These are phyloP conservation scores for Protomyctophum bolini DNA, from an alignment of 2,113 vertebrate species.

Conservation along the genomic window DNA sequence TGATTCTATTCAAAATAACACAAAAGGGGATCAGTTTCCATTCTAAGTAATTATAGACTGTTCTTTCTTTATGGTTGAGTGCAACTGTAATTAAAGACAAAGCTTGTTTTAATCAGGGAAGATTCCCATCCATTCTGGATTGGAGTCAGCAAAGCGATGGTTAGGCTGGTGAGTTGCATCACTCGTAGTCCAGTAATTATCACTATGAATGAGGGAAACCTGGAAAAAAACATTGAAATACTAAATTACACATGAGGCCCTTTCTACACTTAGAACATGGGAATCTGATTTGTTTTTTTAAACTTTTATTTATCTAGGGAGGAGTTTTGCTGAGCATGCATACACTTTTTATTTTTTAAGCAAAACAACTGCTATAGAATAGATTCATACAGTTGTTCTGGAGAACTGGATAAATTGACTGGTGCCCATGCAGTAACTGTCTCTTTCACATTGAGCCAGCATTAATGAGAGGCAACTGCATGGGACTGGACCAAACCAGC, in stretches of 20 bases:
- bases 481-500: conserved; percentile 22
- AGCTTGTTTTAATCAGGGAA: conserved; percentile 39
- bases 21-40: conserved; percentile 47
- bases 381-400: too few species aligned
- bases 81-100: conserved; percentile 63
- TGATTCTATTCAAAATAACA: conserved; percentile 50
- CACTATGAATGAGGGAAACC: conserved; percentile 36
- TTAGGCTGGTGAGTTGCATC: conserved; percentile 36
- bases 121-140: conserved; percentile 56
- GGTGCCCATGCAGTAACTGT: not conserved
- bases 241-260: conserved; percentile 25
- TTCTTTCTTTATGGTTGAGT: conserved; percentile 10
- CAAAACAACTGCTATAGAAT: too few species aligned
- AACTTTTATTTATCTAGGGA: not conserved
- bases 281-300: not conserved
- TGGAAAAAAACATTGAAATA: conserved; percentile 1
- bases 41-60: conserved; percentile 58
- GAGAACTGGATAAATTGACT: too few species aligned
- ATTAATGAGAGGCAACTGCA: not conserved
- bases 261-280: conserved; percentile 24
- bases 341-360: not conserved
- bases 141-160: conserved; percentile 21
- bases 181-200: conserved; percentile 45
- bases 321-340: not conserved
- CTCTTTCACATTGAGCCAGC: too few species aligned